Conservation (phyloP, 23 tunicate genomes). For the Halocynthia aurantium region DNA sequence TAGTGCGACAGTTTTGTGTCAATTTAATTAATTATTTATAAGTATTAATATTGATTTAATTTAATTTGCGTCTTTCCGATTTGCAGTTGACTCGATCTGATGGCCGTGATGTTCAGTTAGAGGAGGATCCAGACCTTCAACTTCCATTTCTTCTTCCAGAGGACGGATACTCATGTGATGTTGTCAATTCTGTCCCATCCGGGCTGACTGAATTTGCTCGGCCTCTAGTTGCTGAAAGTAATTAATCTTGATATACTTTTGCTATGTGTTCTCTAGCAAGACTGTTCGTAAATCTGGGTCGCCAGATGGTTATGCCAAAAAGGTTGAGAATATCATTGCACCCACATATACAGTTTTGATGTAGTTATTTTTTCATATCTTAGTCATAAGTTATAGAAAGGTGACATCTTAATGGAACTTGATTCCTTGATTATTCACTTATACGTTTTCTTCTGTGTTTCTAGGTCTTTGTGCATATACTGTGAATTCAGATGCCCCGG, state of each 20-base stretch:
- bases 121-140: conserved; percentile 92
- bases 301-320: no score
- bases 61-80: background rate
- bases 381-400: no score
- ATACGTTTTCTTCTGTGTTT: no score
- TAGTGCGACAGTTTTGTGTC: no score
- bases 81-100: conserved; percentile 75
- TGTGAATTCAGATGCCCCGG: conserved; percentile 29
- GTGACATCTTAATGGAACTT: no score
- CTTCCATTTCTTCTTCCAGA: conserved; percentile 94
- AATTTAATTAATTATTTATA: no score
- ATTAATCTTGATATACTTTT: background rate
- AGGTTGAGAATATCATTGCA: no score
- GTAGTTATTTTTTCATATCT: no score
- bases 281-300: no score
- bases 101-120: conserved; percentile 58
- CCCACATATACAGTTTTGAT: no score
- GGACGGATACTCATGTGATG: conserved; percentile 96
- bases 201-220: conserved; percentile 85
- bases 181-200: conserved; percentile 83
- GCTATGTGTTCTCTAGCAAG: background rate
- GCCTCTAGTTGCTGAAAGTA: conserved; percentile 53
- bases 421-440: no score
- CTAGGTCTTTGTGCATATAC: conserved; percentile 29
- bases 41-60: no score